Conservation (phyloP, 1,140 invertebrate genomes). For the Colletes gigas region DNA sequence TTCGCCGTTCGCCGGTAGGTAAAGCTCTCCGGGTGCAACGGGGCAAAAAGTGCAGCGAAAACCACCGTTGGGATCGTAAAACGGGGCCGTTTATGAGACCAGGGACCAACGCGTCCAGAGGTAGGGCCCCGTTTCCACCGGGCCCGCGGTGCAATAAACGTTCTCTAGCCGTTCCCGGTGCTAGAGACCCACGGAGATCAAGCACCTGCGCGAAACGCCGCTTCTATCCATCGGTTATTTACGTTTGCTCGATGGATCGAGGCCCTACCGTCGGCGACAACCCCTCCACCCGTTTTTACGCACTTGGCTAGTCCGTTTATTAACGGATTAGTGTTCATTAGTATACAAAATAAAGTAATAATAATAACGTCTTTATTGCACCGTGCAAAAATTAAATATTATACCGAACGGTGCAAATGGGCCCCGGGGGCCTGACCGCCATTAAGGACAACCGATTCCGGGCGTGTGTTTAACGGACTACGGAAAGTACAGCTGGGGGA, state of each 20-base stretch:
- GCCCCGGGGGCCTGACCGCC: too few species aligned
- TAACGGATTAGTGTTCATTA: too few species aligned
- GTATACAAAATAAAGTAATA: too few species aligned
- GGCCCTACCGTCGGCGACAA: background rate
- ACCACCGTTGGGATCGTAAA: constrained; percentile 73
- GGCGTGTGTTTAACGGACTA: too few species aligned
- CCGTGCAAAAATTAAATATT: too few species aligned
- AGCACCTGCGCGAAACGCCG: constrained; percentile 26
- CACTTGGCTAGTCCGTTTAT: too few species aligned
- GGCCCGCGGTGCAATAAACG: constrained; percentile 54
- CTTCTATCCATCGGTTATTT: background rate
- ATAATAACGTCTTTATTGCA: too few species aligned
- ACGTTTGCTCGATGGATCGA: background rate
- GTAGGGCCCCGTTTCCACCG: constrained; percentile 59
- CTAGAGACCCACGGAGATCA: constrained; percentile 13
- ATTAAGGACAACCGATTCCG: too few species aligned
- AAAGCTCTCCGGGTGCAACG: constrained; percentile 13
- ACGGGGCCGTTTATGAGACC: constrained; percentile 71
- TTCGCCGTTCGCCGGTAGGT: constrained; percentile 31
- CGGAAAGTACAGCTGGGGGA: too few species aligned
- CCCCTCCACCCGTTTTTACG: too few species aligned
- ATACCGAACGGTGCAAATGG: too few species aligned
- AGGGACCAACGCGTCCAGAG: constrained; percentile 61
- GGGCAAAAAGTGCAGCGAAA: constrained; percentile 74
- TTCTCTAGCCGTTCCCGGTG: constrained; percentile 41